These are phyloP conservation scores for Plebejus anna DNA, from an alignment of 2,888 invertebrate species.

Conservation along the genomic window DNA sequence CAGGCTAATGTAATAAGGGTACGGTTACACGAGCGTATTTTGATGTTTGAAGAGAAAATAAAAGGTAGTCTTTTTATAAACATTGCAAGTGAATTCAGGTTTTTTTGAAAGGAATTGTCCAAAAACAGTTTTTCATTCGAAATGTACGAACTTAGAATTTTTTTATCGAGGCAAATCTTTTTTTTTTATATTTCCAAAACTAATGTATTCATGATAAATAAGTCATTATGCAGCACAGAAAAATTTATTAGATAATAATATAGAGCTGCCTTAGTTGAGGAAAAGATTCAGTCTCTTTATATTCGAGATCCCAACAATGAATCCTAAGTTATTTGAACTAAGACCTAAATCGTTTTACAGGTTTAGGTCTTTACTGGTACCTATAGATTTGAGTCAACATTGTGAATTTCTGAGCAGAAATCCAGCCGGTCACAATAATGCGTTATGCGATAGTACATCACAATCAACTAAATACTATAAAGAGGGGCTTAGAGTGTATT, in stretches of 20 bases:
- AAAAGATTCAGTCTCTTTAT: neutral
- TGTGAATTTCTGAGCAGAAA: conserved; percentile 37
- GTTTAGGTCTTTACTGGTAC: neutral
- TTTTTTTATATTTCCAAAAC: neutral
- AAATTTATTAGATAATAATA: no score
- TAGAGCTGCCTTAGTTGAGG: neutral
- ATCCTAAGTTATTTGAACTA: neutral
- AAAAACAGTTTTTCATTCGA: no score
- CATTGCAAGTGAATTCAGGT: no score
- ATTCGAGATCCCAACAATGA: neutral
- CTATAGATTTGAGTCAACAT: neutral
- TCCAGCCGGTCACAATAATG: conserved; percentile 43
- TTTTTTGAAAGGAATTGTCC: no score
- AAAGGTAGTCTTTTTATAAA: neutral
- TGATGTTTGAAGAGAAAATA: neutral
- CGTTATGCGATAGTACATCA: conserved; percentile 50
- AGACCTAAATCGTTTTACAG: neutral
- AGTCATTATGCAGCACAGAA: no score
- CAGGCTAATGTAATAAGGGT: conserved; percentile 40
- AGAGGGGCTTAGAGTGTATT: conserved; percentile 26
- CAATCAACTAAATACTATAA: conserved; percentile 54
- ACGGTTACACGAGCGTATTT: conserved; percentile 36
- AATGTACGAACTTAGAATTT: neutral
- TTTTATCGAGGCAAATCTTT: neutral
- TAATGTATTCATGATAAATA: neutral